Evolutionary conservation across 2,797 vertebrate genomes (phyloP).

Genomic region (Coregonus ussuriensis): DNA sequence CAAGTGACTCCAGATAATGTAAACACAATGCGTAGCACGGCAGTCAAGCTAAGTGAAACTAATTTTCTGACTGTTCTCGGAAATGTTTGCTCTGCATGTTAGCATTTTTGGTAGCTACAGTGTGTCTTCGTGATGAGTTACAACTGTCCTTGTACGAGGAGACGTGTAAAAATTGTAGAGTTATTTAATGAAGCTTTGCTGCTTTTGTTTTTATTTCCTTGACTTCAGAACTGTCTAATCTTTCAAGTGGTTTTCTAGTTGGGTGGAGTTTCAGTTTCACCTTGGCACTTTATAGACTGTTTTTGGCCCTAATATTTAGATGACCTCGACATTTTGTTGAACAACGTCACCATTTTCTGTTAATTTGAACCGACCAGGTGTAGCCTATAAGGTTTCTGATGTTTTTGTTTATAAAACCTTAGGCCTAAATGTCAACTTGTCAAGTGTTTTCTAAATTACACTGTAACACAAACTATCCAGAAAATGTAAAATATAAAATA

Average conservation of each 20-base stretch:
- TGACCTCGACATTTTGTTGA: constrained; percentile 23
- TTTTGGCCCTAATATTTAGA: constrained; percentile 8
- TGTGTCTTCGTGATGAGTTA: constrained; percentile 40
- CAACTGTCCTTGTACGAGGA: constrained; percentile 10
- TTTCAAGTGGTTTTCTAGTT: constrained; percentile 9
- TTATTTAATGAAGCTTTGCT: neutral
- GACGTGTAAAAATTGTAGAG: neutral
- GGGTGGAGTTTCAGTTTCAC: constrained; percentile 31
- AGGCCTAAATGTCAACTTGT: neutral
- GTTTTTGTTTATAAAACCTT: neutral
- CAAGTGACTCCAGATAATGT: constrained; percentile 20
- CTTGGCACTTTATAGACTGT: constrained; percentile 7
- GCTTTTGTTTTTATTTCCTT: constrained; percentile 11
- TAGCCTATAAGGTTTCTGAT: neutral
- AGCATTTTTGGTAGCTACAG: constrained; percentile 21
- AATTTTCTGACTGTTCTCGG: constrained; percentile 27
- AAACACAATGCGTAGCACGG: constrained; percentile 30
- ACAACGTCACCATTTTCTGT: neutral
- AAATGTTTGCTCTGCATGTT: constrained; percentile 44
- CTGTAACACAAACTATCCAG: neutral
- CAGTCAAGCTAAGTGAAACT: constrained; percentile 52
- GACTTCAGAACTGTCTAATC: neutral
- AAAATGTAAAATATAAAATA: neutral
- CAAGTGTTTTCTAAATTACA: neutral
- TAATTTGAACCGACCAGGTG: neutral